Evolutionary conservation across 23 tunicate genomes (phyloP), one percentile per base, ranked within the genome.

Genomic region (Pegea sp.): DNA sequence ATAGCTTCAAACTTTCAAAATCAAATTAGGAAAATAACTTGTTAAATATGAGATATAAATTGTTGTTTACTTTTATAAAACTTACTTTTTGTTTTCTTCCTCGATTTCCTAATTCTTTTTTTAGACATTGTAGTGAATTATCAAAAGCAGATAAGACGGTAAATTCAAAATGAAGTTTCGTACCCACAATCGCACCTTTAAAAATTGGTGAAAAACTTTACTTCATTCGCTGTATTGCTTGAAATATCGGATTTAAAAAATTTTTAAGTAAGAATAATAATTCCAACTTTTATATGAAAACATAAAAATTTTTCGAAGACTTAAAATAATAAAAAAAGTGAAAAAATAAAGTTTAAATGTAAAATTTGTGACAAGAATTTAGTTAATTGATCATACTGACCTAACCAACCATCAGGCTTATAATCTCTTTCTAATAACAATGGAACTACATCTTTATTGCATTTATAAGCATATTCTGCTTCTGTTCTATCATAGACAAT

Each of bases 341-440:
- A 11, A 11, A 38, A 16, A 38, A 11, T 38, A 38, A 38, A 11
- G 13, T 8, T 11, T 8, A 8, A 8, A 11, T 16, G 13, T 8
- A 16, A 38, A 11, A 38, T 38, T 38, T 38, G 22, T 11, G 24
- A 7, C 24, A 6, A 56, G 31, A 2, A 5, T 11, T 22, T 54
- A 28, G 24, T 27, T 7, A 56, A 56, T 8, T 42, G 31, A 53
- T 22, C 8, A 13, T 1, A 44, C 78, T 42, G 42, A 76, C 87
- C 87, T 18, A 76, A 44, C 87, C 87, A 76, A 2, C 87, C 87
- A 29, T 76, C 87, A n/a, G 87, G 75, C 34, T 61, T 27, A 28
- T 67, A 76, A 22, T 54, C 34, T 18, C 24, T 13, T 61, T 76
- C 87, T 16, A 76, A 3, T 44, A 29, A 22, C 8, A 76, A 42